Evolutionary conservation across 2,888 invertebrate species (phyloP).

Genomic region (Rapana venosa): DNA sequence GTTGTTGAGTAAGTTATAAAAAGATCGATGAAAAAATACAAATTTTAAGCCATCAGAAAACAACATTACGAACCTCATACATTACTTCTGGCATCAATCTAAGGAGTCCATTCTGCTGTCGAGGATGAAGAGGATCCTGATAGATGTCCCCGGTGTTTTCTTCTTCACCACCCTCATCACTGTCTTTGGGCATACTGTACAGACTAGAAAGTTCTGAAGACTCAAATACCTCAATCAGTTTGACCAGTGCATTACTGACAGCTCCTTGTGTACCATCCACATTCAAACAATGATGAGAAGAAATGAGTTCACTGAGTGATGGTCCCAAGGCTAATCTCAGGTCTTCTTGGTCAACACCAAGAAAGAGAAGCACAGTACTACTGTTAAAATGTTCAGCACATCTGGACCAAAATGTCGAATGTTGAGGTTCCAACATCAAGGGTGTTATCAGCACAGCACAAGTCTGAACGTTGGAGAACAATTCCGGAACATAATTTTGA

Average conservation of each 20-base stretch:
- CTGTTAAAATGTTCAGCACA: constrained; percentile 15
- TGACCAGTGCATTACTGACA: constrained; percentile 12
- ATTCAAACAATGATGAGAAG: neutral
- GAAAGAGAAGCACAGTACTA: constrained; percentile 7
- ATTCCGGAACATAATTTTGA: neutral
- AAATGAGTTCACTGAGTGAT: neutral
- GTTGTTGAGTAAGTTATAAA: no score
- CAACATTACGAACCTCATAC: constrained; percentile 13
- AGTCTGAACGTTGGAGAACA: neutral
- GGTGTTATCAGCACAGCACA: constrained; percentile 29
- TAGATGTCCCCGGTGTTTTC: neutral
- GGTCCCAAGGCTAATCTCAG: neutral
- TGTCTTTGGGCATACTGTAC: neutral
- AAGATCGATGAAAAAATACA: no score
- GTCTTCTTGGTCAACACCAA: constrained; percentile 1
- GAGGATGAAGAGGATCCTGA: neutral
- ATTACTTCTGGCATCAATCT: constrained; percentile 16
- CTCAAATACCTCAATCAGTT: constrained; percentile 30
- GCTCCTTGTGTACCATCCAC: constrained; percentile 11
- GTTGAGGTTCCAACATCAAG: neutral
- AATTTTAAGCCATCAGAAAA: neutral
- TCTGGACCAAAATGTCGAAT: constrained; percentile 2
- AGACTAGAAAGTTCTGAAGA: neutral
- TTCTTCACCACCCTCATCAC: neutral
- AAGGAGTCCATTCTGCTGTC: neutral